Evolutionary conservation across 2,113 vertebrate species (phyloP), one percentile per base, ranked within the genome.

Genomic region (Labeo catla): DNA sequence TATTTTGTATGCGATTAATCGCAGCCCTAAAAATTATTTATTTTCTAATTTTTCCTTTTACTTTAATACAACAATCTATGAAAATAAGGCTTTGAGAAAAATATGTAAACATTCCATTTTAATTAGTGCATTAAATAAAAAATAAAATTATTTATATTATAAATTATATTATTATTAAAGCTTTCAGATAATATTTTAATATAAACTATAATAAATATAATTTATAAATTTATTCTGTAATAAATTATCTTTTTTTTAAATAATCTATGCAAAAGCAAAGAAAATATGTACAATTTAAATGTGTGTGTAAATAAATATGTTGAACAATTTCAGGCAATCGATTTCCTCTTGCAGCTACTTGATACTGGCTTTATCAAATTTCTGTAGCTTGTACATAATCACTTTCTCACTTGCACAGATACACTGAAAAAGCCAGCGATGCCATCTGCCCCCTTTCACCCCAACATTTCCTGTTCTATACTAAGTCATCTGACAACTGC

Each of bases 291-390:
- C 4, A 68, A 43, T 72, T 21, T 43, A 43, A 72, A 72, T 43
- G 8, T 19, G 66, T 43, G 15, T 43, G 68, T 43, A 72, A 19
- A 72, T 39, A 72, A 19, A 43, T 43, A 43, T 72, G 34, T 70
- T 39, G 0, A 70, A 39, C 66, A 19, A 70, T 8, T 43, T 72
- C 36, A 72, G 16, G 8, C 15, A 72, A 72, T 72, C 36, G 8
- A 74, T 74, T 74, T 74, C 43, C 72, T 23, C 72, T 47, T 23
- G 72, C 72, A 23, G 43, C 72, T 74, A 13, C 72, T 47, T 49
- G 21, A 74, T 47, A 74, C 1, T 43, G 6, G 72, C 72, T 74
- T 49, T 49, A 74, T 13, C 72, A 74, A 23, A 74, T 49, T 49
- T 28, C 73, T 13, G 3, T n/a, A 47, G 45, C 45, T 28, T 73